A percentile compares a stretch with the other conserved stretches of the same genome.
Conservation (phyloP, 2,113 vertebrate species). For the Axis porcinus region DNA sequence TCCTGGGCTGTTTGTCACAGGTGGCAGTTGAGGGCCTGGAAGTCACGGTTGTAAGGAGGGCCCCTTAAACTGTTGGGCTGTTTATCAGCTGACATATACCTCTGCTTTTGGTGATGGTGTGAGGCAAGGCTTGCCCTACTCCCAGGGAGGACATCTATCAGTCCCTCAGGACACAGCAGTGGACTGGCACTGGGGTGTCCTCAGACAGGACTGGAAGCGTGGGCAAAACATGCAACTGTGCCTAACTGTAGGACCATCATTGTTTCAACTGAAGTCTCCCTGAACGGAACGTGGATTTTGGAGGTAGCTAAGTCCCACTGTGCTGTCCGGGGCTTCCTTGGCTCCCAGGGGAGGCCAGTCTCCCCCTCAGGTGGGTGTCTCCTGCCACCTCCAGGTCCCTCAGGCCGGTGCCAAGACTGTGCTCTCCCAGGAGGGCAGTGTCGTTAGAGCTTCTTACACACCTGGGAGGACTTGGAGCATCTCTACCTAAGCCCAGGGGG, state of each 20-base stretch:
- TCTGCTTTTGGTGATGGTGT: background rate
- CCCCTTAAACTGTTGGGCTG: background rate
- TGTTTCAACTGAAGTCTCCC: background rate
- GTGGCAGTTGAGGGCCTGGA: background rate
- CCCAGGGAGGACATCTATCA: rapidly evolving
- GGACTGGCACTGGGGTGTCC: background rate
- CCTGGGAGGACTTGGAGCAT: background rate
- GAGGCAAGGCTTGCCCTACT: background rate
- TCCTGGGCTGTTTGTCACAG: background rate
- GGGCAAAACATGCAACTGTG: rapidly evolving
- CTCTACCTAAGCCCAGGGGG: background rate
- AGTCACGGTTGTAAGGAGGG: background rate
- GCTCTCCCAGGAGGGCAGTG: background rate
- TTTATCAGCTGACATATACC: background rate
- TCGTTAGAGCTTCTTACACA: background rate
- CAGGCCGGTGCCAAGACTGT: background rate
- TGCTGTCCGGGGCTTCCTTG: background rate
- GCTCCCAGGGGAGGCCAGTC: background rate
- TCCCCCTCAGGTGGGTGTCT: background rate
- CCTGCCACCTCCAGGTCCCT: background rate
- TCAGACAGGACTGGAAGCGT: background rate
- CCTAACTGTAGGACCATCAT: rapidly evolving
- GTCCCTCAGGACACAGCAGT: rapidly evolving
- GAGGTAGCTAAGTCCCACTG: background rate
- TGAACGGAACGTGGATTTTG: background rate